Evolutionary conservation across 2,888 invertebrate genomes (phyloP).

Genomic region (Papilio protenor): DNA sequence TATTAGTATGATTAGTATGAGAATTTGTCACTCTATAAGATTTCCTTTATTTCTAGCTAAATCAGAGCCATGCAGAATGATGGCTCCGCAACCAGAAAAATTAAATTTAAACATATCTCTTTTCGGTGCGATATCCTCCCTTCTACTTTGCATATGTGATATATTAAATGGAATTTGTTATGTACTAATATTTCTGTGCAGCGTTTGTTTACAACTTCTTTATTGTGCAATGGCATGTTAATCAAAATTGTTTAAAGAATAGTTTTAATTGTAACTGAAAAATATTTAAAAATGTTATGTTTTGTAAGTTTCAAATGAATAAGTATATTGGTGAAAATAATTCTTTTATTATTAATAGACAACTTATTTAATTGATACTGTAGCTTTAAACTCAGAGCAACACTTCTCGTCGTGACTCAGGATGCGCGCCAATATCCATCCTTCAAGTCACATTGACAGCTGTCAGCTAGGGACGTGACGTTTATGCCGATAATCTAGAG

Average conservation of each 20-base stretch:
- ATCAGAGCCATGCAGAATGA: not conserved
- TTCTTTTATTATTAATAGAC: too few species aligned
- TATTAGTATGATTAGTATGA: too few species aligned
- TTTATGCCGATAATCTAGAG: too few species aligned
- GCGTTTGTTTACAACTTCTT: slow-evolving; percentile 1
- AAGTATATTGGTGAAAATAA: too few species aligned
- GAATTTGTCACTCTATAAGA: too few species aligned
- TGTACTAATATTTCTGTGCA: not conserved
- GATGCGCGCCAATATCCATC: too few species aligned
- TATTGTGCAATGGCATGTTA: not conserved
- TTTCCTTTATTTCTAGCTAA: not conserved
- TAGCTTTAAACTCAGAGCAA: too few species aligned
- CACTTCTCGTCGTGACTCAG: too few species aligned
- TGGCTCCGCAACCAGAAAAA: not conserved
- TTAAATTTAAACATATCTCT: not conserved
- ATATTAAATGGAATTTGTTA: not conserved
- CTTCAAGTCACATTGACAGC: too few species aligned
- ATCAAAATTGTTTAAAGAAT: not conserved
- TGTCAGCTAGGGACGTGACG: too few species aligned
- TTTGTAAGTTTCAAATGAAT: not conserved
- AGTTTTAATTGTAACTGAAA: slow-evolving; percentile 1
- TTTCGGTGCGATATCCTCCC: not conserved
- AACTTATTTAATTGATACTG: too few species aligned
- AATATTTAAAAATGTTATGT: not conserved
- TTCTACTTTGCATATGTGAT: not conserved